Evolutionary conservation across 2,113 vertebrate species (phyloP).

Genomic region (Macroglossus sobrinus): DNA sequence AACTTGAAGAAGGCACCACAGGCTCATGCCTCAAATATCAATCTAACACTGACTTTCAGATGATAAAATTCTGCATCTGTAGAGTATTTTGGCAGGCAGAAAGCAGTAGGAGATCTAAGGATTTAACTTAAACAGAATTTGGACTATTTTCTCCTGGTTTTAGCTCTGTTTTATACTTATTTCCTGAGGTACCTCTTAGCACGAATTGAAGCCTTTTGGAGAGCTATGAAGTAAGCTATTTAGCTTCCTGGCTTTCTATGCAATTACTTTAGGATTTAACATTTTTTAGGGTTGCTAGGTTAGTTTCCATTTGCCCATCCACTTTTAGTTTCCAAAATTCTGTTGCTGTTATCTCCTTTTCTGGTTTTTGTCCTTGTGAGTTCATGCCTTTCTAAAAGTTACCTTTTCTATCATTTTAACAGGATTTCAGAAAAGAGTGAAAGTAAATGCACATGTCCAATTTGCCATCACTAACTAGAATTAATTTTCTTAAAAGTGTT

Average conservation of each 20-base stretch:
- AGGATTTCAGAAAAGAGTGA: neutral
- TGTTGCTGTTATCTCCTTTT: neutral
- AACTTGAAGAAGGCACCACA: neutral
- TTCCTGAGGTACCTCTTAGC: neutral
- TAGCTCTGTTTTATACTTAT: neutral
- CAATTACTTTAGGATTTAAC: neutral
- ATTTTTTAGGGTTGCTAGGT: neutral
- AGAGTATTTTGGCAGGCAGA: neutral
- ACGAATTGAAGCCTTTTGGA: neutral
- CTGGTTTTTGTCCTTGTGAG: neutral
- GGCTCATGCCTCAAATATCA: neutral
- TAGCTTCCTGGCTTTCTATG: neutral
- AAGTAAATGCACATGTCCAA: neutral
- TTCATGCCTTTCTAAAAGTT: neutral
- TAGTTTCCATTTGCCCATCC: neutral
- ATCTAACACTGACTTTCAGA: neutral
- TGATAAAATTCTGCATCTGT: neutral
- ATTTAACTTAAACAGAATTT: neutral
- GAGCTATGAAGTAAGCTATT: neutral
- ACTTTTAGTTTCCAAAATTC: neutral
- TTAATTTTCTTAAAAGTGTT: slow-evolving; percentile 32
- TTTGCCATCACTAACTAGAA: neutral
- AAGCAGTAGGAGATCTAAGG: neutral
- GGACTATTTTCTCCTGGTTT: neutral
- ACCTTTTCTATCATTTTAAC: neutral